Base-by-base conservation (phyloP, 2,113 vertebrate species). In the Forbesichthys papilliferus region DNA sequence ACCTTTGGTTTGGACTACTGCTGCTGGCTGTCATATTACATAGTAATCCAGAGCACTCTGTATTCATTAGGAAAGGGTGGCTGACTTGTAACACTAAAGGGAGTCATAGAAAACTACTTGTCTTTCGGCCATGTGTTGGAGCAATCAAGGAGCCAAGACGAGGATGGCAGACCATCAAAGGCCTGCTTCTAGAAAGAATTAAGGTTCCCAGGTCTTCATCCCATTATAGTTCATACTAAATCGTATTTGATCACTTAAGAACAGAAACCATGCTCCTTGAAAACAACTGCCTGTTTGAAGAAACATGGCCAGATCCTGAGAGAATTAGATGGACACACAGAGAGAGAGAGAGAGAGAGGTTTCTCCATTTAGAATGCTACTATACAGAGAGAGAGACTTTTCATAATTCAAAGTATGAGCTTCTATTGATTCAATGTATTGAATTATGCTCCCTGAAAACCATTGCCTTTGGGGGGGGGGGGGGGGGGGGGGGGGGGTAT, bases 51-150 rank as follows among this genome's bases (percentile, higher is more conserved):
- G 47, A 64, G 80, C 58, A 70, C 74, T 82, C 80, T 74, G 63
- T 82, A 73, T 56, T 72, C 69, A 65, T 80, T 76, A 63, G 55
- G 61, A 67, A 63, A 34, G 51, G 49, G 10, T 46, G 63, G 71
- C 48, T 74, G 74, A 76, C 58, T 68, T 66, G 69, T 74, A 75
- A 77, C 73, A 65, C 56, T 73, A 54, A 62, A 13, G 72, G 70
- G 64, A 85, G 64, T 68, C 70, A 73, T 70, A 66, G 59, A 75
- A 82, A 83, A 87, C 81, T 13, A 80, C 68, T 66, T 71, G 36
- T 84, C 78, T 69, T 52, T 80, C 57, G 36, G 69, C 80, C 82
- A 89, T 86, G 78, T 88, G 87, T 58, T 75, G 71, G 69, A 88
- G 72, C 64, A 63, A 87, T 90, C 77, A 76, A n/a, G 69, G 64